Base-by-base conservation (phyloP, 2,113 vertebrate genomes). In the Gila orcuttii region DNA sequence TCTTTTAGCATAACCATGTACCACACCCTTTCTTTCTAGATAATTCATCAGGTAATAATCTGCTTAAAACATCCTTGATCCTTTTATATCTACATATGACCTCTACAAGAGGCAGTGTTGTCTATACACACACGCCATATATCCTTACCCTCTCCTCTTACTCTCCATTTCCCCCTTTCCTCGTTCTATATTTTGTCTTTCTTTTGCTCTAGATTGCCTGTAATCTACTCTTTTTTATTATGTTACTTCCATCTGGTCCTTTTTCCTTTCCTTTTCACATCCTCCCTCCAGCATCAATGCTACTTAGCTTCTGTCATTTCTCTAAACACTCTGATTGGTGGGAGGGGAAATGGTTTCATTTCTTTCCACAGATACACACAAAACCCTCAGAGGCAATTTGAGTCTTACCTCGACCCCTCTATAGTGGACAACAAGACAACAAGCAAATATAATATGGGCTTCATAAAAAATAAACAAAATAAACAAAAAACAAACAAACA, bases 251-350 rank as follows among this genome's bases (percentile, higher is more conserved):
- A 39, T 74, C 21, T 84, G 4, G 4, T 69, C 57, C 55, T 36
- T 52, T 66, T 52, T 55, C 52, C 1, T 62, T 73, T 52, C 28
- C 78, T 76, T 80, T 28, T 64, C 52, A 55, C 28, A 59, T 47
- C 59, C 55, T 85, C 79, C 73, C 77, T 73, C 79, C 47, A 76
- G 60, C 79, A 83, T 50, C 55, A 62, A 64, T 66, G 73, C 25
- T 59, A 79, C 84, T 85, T 77, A 60, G 64, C 55, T n/a, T 84
- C 36, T 79, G 23, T 76, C 13, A 31, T 57, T 77, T 47, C 68
- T 77, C 36, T 50, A 85, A 78, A 81, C 75, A 15, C 66, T 78
- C 87, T 59, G 39, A 84, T 83, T 84, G 66, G 83, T 55, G 33
- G 36, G 45, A 25, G 2, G 52, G 28, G 77, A 21, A 79, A 79